Evolutionary conservation across 2,888 invertebrate genomes (phyloP).

Genomic region (Cephonodes hylas): DNA sequence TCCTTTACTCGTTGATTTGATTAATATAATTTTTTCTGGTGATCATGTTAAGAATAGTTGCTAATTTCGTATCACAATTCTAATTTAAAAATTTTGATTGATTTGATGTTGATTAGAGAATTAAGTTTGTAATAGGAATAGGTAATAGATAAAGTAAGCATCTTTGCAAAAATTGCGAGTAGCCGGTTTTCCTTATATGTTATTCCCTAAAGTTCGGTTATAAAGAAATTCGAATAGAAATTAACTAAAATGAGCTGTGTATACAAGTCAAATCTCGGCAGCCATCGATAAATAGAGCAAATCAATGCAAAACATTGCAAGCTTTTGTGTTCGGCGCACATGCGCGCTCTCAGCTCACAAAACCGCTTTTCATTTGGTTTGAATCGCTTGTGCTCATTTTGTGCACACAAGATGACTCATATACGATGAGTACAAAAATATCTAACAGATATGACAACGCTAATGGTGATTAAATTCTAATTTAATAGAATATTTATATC

Average conservation of each 20-base stretch:
- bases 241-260: conserved; percentile 14
- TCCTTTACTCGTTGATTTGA: no score
- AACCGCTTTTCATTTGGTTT: conserved; percentile 77
- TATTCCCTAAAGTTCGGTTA: background rate
- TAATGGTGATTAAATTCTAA: background rate
- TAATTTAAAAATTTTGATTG: no score
- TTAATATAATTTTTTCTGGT: no score
- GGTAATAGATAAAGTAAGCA: no score
- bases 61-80: no score
- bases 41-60: no score
- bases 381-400: conserved; percentile 59
- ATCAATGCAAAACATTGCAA: conserved; percentile 62
- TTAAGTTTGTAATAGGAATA: no score
- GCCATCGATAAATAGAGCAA: conserved; percentile 63
- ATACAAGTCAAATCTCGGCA: conserved; percentile 46
- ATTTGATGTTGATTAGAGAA: no score
- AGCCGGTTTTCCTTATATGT: background rate
- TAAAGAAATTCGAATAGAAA: background rate
- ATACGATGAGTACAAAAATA: conserved; percentile 18
- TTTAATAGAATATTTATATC: background rate
- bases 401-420: conserved; percentile 54
- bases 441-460: conserved; percentile 20
- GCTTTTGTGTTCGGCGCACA: conserved; percentile 66
- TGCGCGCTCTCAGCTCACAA: conserved; percentile 69
- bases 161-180: no score